phyloP scores from a whole-genome alignment of 2,888 invertebrate genomes.

The Dexiosoma caninum region DNA sequence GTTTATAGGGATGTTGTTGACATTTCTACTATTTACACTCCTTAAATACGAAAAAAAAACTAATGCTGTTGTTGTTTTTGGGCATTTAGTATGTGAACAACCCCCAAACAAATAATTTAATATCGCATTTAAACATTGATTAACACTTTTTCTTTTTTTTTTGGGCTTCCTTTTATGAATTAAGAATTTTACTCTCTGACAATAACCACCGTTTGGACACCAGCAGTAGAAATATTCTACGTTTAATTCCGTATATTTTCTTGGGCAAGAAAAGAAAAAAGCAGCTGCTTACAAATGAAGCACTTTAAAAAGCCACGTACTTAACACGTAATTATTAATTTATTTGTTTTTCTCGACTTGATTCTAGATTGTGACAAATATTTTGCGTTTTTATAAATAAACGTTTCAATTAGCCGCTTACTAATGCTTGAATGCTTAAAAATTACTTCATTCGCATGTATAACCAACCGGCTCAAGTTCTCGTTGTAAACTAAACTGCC shows the following conservation, averaged over 20 bases:
- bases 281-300: slow-evolving; percentile 26
- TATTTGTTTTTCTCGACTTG: no score
- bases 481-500: slow-evolving; percentile 60
- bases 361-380: neutral
- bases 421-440: neutral
- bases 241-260: no score
- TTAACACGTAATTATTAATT: slow-evolving; percentile 37
- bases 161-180: neutral
- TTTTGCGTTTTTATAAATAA: slow-evolving; percentile 42
- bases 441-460: slow-evolving; percentile 5
- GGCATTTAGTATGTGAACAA: slow-evolving; percentile 41
- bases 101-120: slow-evolving; percentile 24
- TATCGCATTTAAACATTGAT: neutral
- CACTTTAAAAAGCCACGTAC: neutral
- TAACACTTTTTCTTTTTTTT: slow-evolving; percentile 42
- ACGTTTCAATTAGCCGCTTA: slow-evolving; percentile 23
- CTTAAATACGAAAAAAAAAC: neutral
- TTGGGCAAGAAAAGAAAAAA: no score
- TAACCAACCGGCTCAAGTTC: slow-evolving; percentile 64
- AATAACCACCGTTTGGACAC: slow-evolving; percentile 42
- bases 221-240: neutral
- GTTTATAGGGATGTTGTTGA: slow-evolving; percentile 50
- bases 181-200: neutral
- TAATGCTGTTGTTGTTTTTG: slow-evolving; percentile 2
- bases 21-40: slow-evolving; percentile 44